Evolutionary conservation across 2,113 vertebrate genomes (phyloP).

Genomic region (Silurus glanis): DNA sequence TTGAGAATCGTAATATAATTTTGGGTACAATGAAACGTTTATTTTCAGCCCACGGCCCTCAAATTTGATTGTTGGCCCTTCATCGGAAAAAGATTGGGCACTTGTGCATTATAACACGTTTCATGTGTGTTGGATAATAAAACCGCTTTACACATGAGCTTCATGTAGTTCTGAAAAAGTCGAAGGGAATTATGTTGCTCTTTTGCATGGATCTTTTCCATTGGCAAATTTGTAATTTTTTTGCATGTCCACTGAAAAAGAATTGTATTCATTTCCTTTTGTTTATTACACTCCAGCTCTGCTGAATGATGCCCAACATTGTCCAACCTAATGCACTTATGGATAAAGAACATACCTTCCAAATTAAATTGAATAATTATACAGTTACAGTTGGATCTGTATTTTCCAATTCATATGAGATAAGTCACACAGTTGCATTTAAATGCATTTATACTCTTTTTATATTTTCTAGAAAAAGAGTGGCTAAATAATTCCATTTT

Average conservation of each 20-base stretch:
- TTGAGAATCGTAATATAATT: too few species aligned
- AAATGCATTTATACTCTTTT: background rate
- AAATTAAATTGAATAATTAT: background rate
- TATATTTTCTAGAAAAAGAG: background rate
- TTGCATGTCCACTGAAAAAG: too few species aligned
- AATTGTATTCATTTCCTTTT: background rate
- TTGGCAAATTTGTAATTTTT: background rate
- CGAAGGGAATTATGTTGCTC: background rate
- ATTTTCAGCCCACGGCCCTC: too few species aligned
- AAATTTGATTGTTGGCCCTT: too few species aligned
- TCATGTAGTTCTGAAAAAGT: background rate
- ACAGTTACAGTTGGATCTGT: background rate
- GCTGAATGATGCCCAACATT: background rate
- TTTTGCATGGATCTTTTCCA: background rate
- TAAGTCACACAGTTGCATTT: background rate
- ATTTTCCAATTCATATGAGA: background rate
- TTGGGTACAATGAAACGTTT: too few species aligned
- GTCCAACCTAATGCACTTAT: background rate
- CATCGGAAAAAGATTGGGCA: too few species aligned
- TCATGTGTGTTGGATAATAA: too few species aligned
- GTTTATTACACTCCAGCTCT: background rate
- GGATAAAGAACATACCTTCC: background rate
- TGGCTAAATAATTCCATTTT: background rate
- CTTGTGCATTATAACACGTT: too few species aligned
- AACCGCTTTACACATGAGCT: background rate